Evolutionary conservation across 2,113 vertebrate species (phyloP), one percentile per base, ranked within the genome.

Genomic region (Ceyx margarethae): DNA sequence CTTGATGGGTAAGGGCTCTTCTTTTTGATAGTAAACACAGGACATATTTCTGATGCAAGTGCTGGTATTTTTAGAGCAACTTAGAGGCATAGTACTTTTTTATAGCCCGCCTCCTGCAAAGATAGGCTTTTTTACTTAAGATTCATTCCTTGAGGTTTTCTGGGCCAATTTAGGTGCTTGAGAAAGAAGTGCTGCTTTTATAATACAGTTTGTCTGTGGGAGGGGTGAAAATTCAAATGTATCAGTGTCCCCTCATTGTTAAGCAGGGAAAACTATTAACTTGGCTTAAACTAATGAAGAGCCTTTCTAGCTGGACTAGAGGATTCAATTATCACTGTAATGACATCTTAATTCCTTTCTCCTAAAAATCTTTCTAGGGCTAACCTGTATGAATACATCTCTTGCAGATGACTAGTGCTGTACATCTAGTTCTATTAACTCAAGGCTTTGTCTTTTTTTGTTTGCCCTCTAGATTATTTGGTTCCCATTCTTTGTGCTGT

Each of bases 401-500:
- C 16, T 77, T 89, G 51, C 20, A 72, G 28, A n/a, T 85, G 10
- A 25, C 11, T 10, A 9, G 8, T 33, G 51, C 31, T 81, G 0
- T 75, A 0, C 33, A n/a, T 31, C n/a, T 71, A 67, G 28, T 51
- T 79, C 29, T 78, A 19, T 62, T 93, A 85, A 96, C 69, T 9
- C 4, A 18, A 81, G 12, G 20, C 45, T 81, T 45, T 54, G 26
- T 15, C 68, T 48, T 48, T 86, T 90, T 85, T 56, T 5, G 13
- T 81, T 87, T 94, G 19, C 67, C 69, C 80, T 91, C 33, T 91
- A 99, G 99, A 98, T 74, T 98, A 98, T 95, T 97, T 99, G 96
- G 98, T 99, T 56, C 98, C 98, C 0, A 95, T 98, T 89, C 97
- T 99, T 80, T 98, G 98, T 26, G 97, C 89, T 1, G 96, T 98